Percentiles rank a stretch among this genome's conserved stretches.
phyloP scores from a whole-genome alignment of 2,797 vertebrate genomes.

The Furcifer pardalis region DNA sequence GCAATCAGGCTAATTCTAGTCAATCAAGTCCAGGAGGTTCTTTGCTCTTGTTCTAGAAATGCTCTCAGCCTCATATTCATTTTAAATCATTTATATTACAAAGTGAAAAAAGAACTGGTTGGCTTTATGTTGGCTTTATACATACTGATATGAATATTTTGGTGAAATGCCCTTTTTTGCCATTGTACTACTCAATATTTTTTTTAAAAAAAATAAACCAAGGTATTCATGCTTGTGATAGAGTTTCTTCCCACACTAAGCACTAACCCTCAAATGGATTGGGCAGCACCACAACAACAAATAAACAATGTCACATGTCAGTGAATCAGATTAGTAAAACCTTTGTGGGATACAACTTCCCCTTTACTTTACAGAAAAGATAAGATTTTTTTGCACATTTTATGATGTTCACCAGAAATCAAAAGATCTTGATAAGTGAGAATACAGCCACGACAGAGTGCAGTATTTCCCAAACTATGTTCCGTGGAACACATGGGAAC shows the following conservation, averaged over 20 bases:
- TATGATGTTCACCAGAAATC: neutral
- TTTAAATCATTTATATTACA: slow-evolving; percentile 69
- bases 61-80: slow-evolving; percentile 66
- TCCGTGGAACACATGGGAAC: too few species aligned
- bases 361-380: neutral
- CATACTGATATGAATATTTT: slow-evolving; percentile 31
- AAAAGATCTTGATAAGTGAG: neutral
- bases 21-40: slow-evolving; percentile 82
- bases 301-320: neutral
- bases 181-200: slow-evolving; percentile 54
- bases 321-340: neutral
- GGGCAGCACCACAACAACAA: too few species aligned
- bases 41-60: slow-evolving; percentile 78
- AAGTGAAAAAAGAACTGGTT: slow-evolving; percentile 55
- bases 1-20: slow-evolving; percentile 85
- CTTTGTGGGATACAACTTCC: neutral
- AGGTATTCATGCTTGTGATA: slow-evolving; percentile 1
- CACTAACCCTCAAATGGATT: neutral
- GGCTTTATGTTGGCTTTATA: slow-evolving; percentile 57
- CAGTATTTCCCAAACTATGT: too few species aligned
- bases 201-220: slow-evolving; percentile 26
- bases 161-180: slow-evolving; percentile 47
- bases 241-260: neutral
- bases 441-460: too few species aligned
- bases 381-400: neutral